phyloP scores from a whole-genome alignment of 2,888 invertebrate genomes.

The Chydorus sphaericus region DNA sequence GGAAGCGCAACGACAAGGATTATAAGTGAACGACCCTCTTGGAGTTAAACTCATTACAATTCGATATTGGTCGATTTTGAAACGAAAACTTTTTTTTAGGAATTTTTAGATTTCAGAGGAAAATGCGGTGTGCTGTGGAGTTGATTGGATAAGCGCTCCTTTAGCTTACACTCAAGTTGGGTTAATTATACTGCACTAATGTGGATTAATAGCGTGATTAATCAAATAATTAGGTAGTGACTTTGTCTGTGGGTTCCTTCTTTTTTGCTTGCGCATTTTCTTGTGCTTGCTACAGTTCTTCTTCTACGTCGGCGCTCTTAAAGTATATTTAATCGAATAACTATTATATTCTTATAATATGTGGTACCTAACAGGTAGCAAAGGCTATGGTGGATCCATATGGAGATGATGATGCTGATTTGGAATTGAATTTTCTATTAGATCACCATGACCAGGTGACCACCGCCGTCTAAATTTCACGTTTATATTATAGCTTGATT shows the following conservation, averaged over 20 bases:
- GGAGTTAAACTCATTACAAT: constrained; percentile 39
- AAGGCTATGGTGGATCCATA: constrained; percentile 11
- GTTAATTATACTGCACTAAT: neutral
- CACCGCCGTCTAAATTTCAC: too few species aligned
- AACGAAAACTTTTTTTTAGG: too few species aligned
- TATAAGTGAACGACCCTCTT: constrained; percentile 39
- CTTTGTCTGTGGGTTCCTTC: constrained; percentile 44
- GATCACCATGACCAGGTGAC: constrained; percentile 1
- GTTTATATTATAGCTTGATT: too few species aligned
- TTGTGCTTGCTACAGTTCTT: constrained; percentile 46
- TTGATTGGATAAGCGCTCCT: too few species aligned
- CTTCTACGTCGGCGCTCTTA: constrained; percentile 50
- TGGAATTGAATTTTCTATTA: constrained; percentile 11
- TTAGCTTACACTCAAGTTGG: too few species aligned
- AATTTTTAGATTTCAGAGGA: too few species aligned
- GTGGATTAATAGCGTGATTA: neutral
- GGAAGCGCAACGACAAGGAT: constrained; percentile 36
- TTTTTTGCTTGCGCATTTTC: constrained; percentile 45
- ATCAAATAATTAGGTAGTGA: constrained; percentile 35
- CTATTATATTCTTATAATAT: neutral
- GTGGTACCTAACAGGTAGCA: constrained; percentile 5
- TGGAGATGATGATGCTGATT: constrained; percentile 11
- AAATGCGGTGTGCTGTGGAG: too few species aligned
- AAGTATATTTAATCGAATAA: constrained; percentile 36
- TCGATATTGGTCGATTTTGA: too few species aligned